Conservation (phyloP, 1,140 invertebrate genomes). For the Brevipalpus yothersi region DNA sequence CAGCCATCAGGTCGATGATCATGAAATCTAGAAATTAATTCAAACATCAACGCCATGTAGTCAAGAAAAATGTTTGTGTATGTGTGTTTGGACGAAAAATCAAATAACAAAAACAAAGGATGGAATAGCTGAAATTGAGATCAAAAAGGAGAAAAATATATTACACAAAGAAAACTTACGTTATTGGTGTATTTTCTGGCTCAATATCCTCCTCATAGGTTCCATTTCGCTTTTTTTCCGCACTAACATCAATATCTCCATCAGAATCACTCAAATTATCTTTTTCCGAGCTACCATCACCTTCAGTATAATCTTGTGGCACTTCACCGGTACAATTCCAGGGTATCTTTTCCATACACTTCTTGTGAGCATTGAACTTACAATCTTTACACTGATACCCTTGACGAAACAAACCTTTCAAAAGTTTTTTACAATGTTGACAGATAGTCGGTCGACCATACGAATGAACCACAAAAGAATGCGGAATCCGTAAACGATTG, state of each 20-base stretch:
- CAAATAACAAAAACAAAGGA: background rate
- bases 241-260: conserved; percentile 9
- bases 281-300: conserved; percentile 9
- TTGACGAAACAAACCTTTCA: conserved; percentile 86
- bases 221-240: background rate
- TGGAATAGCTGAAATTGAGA: background rate
- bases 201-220: conserved; percentile 6
- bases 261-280: conserved; percentile 14
- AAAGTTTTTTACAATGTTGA: conserved; percentile 76
- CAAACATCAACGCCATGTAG: too few species aligned
- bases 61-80: too few species aligned
- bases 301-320: conserved; percentile 18
- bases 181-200: background rate
- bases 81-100: too few species aligned
- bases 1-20: too few species aligned
- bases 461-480: conserved; percentile 44
- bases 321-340: conserved; percentile 81
- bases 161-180: background rate
- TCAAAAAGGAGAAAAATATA: too few species aligned
- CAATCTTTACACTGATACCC: conserved; percentile 70
- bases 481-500: conserved; percentile 53
- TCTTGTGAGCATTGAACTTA: conserved; percentile 82
- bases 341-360: conserved; percentile 76
- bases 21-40: too few species aligned
- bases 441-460: conserved; percentile 90